phyloP scores from a whole-genome alignment of 2,888 invertebrate species.

The Petrolisthes cinctipes region DNA sequence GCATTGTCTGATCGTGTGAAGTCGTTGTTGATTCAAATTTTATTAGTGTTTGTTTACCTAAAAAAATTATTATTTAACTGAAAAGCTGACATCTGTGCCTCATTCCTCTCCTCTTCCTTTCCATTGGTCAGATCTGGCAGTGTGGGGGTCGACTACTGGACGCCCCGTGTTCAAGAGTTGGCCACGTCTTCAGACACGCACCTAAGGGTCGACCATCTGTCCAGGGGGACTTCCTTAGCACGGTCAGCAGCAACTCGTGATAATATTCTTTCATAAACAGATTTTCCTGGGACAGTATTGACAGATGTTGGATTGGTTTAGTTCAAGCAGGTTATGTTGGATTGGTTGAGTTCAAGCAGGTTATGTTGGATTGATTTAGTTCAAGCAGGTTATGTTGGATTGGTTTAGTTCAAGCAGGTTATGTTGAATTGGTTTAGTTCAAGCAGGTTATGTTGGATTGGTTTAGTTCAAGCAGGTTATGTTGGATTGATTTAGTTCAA shows the following conservation, averaged over 20 bases:
- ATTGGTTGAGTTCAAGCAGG: background rate
- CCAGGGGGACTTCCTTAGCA: slow-evolving; percentile 52
- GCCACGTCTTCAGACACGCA: slow-evolving; percentile 88
- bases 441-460: background rate
- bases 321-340: background rate
- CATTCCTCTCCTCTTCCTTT: background rate
- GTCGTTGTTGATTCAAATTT: background rate
- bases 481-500: no score
- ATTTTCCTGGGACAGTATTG: background rate
- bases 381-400: background rate
- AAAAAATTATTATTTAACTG: background rate
- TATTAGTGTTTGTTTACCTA: background rate
- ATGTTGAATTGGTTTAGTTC: no score
- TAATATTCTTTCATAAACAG: no score
- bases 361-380: background rate
- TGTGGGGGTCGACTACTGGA: slow-evolving; percentile 93
- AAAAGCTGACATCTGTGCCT: background rate
- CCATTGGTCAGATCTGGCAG: slow-evolving; percentile 82
- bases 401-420: background rate
- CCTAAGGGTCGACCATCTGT: slow-evolving; percentile 70
- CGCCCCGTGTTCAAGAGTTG: slow-evolving; percentile 92
- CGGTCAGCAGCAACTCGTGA: slow-evolving; percentile 8
- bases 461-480: background rate
- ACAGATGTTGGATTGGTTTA: background rate
- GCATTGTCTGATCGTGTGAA: background rate